Evolutionary conservation across 2,113 vertebrate genomes (phyloP).

Genomic region (Daphoenositta chrysoptera): DNA sequence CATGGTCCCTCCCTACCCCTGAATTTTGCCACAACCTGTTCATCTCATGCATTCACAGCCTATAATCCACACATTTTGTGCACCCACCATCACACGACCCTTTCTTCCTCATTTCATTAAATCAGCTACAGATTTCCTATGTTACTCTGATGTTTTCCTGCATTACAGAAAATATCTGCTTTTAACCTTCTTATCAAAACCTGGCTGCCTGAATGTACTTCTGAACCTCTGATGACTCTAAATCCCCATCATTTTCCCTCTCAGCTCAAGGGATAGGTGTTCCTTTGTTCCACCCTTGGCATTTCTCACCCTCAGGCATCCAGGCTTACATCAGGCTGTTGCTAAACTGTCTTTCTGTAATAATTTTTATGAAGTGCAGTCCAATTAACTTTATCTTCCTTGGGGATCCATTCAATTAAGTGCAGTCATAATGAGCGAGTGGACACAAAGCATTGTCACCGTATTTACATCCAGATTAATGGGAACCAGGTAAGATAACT

Average conservation of each 20-base stretch:
- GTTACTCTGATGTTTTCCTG: neutral
- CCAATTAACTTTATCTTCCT: constrained; percentile 71
- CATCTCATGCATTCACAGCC: neutral
- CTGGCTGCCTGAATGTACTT: neutral
- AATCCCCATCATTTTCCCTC: neutral
- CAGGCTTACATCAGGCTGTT: constrained; percentile 17
- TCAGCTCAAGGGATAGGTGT: neutral
- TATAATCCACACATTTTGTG: neutral
- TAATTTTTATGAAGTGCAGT: constrained; percentile 66
- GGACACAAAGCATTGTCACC: constrained; percentile 46
- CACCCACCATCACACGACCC: neutral
- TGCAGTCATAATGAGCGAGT: constrained; percentile 31
- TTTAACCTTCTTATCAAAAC: neutral
- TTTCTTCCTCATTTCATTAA: neutral
- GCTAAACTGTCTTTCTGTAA: constrained; percentile 42
- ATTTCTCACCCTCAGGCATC: constrained; percentile 13
- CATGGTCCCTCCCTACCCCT: neutral
- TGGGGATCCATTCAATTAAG: constrained; percentile 66
- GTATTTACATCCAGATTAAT: constrained; percentile 63
- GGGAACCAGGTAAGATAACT: constrained; percentile 59
- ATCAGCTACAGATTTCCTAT: neutral
- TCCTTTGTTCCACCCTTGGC: constrained; percentile 35
- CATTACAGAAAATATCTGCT: neutral
- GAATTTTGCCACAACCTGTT: neutral
- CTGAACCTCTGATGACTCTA: neutral